A percentile compares a stretch with the other conserved stretches of the same genome.
Conservation (phyloP, 1,140 invertebrate genomes). For the Bombus waltoni region DNA sequence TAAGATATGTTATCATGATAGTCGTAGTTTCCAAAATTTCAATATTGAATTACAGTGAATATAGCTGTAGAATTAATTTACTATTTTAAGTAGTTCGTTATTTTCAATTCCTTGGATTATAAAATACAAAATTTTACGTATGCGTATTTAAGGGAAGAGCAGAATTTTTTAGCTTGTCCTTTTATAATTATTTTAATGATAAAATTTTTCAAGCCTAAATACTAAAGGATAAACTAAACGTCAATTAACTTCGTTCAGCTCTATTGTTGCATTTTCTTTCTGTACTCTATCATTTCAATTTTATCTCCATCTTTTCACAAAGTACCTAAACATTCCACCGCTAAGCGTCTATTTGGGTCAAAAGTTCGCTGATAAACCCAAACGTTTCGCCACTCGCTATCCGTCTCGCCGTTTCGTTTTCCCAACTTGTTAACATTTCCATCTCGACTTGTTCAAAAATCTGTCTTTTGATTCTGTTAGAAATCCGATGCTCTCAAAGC, state of each 20-base stretch:
- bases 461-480: neutral
- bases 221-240: neutral
- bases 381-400: neutral
- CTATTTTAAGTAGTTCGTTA: too few species aligned
- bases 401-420: neutral
- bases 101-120: too few species aligned
- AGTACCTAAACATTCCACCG: neutral
- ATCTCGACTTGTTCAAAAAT: too few species aligned
- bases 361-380: constrained; percentile 25
- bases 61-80: too few species aligned
- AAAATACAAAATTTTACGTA: too few species aligned
- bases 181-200: too few species aligned
- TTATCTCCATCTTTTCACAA: neutral
- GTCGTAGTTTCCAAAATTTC: too few species aligned
- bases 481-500: neutral
- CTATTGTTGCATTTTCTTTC: neutral
- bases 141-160: too few species aligned
- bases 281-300: neutral
- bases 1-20: too few species aligned
- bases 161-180: too few species aligned
- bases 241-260: neutral
- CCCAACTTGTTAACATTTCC: neutral
- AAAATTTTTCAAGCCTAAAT: too few species aligned
- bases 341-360: constrained; percentile 17
- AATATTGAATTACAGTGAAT: too few species aligned